Evolutionary conservation across 2,113 vertebrate species (phyloP).

Genomic region (Cyprinodon brontotheroides): DNA sequence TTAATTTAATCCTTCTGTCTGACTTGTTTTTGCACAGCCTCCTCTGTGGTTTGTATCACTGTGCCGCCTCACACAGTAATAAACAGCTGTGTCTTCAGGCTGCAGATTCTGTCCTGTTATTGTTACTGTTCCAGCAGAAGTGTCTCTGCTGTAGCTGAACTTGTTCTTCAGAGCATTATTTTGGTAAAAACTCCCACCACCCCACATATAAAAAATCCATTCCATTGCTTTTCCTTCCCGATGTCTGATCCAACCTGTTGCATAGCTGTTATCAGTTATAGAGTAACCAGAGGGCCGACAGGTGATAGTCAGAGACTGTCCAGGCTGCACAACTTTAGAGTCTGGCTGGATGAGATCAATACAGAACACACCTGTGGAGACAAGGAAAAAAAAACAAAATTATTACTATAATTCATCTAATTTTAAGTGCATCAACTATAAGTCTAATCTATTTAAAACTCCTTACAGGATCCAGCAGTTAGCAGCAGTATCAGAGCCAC

Average conservation of each 20-base stretch:
- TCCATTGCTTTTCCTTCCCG: constrained; percentile 23
- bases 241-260: constrained; percentile 49
- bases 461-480: neutral
- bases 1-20: neutral
- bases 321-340: no score
- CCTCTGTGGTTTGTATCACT: neutral
- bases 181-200: neutral
- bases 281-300: no score
- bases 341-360: no score
- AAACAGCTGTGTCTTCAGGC: neutral
- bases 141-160: no score
- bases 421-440: no score
- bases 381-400: no score
- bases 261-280: neutral
- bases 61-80: neutral
- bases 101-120: no score
- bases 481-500: no score
- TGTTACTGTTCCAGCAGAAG: no score
- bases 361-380: no score
- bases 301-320: no score
- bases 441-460: neutral
- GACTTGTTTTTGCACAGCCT: neutral
- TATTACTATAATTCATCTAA: no score
- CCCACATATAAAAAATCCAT: neutral
- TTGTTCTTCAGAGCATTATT: neutral